phyloP scores from a whole-genome alignment of 2,888 invertebrate species.

The Lasius platythorax region DNA sequence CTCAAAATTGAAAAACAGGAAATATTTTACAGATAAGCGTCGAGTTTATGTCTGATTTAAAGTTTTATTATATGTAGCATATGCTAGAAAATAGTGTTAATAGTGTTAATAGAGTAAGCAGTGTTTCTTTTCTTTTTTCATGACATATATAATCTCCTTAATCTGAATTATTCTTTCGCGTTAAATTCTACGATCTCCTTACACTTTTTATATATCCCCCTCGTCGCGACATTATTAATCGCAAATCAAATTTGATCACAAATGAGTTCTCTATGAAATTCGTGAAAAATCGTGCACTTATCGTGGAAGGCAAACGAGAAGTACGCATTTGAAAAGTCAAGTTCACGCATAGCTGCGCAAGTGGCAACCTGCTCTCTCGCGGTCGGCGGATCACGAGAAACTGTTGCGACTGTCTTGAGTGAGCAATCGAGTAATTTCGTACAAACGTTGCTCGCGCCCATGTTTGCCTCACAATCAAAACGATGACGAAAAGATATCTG shows the following conservation, averaged over 20 bases:
- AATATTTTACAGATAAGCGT: neutral
- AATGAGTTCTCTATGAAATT: conserved; percentile 31
- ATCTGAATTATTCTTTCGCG: neutral
- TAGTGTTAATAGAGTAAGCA: neutral
- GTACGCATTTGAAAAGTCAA: conserved; percentile 71
- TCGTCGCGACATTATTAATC: neutral
- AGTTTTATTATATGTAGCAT: conserved; percentile 14
- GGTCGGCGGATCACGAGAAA: conserved; percentile 68
- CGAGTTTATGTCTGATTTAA: conserved; percentile 9
- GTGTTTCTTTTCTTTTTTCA: neutral
- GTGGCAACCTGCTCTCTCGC: conserved; percentile 65
- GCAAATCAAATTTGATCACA: neutral
- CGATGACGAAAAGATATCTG: neutral
- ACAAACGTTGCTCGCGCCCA: conserved; percentile 44
- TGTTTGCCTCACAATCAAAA: conserved; percentile 52
- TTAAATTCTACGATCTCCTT: neutral
- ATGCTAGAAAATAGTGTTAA: neutral
- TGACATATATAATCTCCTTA: neutral
- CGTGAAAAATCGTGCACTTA: neutral
- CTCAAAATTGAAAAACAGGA: conserved; percentile 12
- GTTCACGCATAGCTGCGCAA: conserved; percentile 74
- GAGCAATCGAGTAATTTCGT: conserved; percentile 59
- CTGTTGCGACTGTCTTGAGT: conserved; percentile 54
- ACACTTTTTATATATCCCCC: neutral
- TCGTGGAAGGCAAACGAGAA: conserved; percentile 41